Base-by-base conservation (phyloP, 2,113 vertebrate species). In the Cavia aperea region DNA sequence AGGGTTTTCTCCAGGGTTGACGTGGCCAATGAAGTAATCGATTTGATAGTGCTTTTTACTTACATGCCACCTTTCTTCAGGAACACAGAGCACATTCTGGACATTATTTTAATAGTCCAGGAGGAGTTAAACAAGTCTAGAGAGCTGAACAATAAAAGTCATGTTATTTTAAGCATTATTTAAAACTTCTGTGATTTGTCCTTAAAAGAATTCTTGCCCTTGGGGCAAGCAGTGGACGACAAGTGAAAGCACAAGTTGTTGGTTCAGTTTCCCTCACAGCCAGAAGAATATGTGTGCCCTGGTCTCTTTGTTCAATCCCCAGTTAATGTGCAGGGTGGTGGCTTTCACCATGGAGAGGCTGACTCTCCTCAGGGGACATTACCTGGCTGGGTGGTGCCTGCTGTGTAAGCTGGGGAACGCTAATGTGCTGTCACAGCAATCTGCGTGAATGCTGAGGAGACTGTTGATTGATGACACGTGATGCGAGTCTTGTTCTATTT, bases 201-300 rank as follows among this genome's bases (percentile, higher is more conserved):
- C 92, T 93, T 95, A 51, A 93, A 90, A 93, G 87, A 88, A 91
- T 94, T 90, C 85, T 93, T 90, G 85, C 79, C 70, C 36, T 91
- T 68, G 1, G 5, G 78, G 90, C 36, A 77, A 70, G 75, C 39
- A 60, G 5, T 62, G 86, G 60, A 43, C 46, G 82, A 39, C 66
- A 66, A 94, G 90, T 16, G 46, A 81, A 31, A 88, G 23, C 91
- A 26, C 31, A 62, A 86, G 43, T 77, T 31, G 0, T 91, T 62
- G 58, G 66, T 81, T 82, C 60, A 16, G 6, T 81, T 78, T 81
- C n/a, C 81, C 19, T 84, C 10, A 60, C 58, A 18, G 29, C 7
- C 51, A 26, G 66, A 54, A 58, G 58, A 36, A 3, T 51, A 62
- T 3, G 4, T 0, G 6, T 39, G 86, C 65, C 79, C 36, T 83